These are phyloP conservation scores for Ia io DNA, from an alignment of 2,113 vertebrate genomes.

Conservation along the genomic window DNA sequence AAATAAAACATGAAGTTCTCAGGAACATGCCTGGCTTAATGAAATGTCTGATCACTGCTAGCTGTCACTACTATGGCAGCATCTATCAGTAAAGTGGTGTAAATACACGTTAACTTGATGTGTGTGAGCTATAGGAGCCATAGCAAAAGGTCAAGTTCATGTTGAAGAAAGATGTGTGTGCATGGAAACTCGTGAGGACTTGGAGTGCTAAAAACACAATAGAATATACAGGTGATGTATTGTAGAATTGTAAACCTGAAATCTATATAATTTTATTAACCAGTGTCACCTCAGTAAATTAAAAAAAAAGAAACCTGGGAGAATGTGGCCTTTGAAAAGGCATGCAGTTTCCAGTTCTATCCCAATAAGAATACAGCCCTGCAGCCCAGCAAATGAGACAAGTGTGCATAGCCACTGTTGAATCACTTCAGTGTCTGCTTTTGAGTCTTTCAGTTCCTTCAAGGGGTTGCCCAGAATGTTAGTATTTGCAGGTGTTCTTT, in stretches of 20 bases:
- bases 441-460: not conserved
- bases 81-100: not conserved
- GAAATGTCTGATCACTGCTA: not conserved
- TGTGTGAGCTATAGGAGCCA: not conserved
- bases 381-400: not conserved
- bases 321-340: not conserved
- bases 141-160: not conserved
- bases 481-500: not conserved
- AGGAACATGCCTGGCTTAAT: not conserved
- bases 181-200: not conserved
- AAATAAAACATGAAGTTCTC: not conserved
- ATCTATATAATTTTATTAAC: not conserved
- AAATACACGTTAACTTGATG: not conserved
- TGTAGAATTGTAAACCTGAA: not conserved
- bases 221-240: not conserved
- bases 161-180: not conserved
- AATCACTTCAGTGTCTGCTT: not conserved
- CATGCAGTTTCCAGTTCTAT: not conserved
- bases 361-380: not conserved
- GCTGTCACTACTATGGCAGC: not conserved
- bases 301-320: not conserved
- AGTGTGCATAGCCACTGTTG: too few species aligned
- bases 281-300: not conserved
- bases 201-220: not conserved
- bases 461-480: not conserved